Evolutionary conservation across 2,113 vertebrate species (phyloP).

Genomic region (Glaucomys volans): DNA sequence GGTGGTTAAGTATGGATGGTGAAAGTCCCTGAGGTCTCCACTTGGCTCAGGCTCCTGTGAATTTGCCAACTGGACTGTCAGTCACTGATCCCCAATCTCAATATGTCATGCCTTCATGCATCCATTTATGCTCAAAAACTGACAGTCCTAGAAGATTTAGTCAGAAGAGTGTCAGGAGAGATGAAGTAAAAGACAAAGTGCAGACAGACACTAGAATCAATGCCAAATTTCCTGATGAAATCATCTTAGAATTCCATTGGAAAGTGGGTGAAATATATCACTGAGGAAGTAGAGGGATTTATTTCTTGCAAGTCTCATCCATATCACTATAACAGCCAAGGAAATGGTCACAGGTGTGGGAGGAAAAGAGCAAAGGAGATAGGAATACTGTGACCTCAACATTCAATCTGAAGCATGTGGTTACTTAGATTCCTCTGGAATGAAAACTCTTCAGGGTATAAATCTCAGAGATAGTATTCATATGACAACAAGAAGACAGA

Average conservation of each 20-base stretch:
- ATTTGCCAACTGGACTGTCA: background rate
- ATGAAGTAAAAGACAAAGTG: background rate
- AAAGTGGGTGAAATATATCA: background rate
- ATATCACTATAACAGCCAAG: accelerated
- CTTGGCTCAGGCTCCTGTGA: background rate
- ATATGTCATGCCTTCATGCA: background rate
- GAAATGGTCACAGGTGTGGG: background rate
- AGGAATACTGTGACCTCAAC: background rate
- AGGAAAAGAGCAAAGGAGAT: background rate
- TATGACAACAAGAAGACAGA: background rate
- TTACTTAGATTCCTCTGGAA: background rate
- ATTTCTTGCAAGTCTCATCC: background rate
- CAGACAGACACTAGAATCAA: background rate
- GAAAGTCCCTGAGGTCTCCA: background rate
- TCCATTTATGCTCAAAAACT: background rate
- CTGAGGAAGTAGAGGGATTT: background rate
- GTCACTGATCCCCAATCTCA: background rate
- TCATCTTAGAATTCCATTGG: constrained; percentile 46
- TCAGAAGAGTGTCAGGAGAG: constrained; percentile 25
- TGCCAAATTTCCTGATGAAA: constrained; percentile 28
- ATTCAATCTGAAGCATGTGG: background rate
- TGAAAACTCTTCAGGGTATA: background rate
- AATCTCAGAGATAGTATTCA: background rate
- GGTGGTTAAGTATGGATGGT: background rate
- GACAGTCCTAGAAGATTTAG: background rate